Percentiles rank a stretch among this genome's conserved stretches.
Evolutionary conservation across 2,113 vertebrate genomes (phyloP).

Genomic region (Pomatorhinus ruficollis): DNA sequence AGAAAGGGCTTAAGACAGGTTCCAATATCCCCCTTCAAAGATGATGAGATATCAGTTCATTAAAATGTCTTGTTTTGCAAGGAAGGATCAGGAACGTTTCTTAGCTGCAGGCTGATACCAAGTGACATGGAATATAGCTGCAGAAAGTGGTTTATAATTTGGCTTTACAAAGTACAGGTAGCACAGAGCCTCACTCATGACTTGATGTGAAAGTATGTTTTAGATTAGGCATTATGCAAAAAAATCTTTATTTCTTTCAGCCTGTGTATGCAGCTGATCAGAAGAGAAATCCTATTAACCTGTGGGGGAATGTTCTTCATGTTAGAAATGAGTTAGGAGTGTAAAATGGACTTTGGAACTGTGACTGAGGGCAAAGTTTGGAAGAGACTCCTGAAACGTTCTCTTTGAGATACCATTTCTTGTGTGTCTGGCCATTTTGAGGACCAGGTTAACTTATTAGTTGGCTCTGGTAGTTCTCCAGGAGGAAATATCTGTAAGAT

Average conservation of each 20-base stretch:
- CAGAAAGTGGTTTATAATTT: not conserved
- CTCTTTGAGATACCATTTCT: not conserved
- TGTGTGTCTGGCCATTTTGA: not conserved
- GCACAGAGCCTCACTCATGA: not conserved
- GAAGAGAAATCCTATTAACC: not conserved
- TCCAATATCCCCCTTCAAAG: not conserved
- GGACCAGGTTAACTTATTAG: rapidly evolving
- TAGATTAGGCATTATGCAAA: not conserved
- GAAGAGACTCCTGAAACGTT: not conserved
- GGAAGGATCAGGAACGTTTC: not conserved
- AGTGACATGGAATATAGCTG: not conserved
- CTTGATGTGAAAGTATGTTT: not conserved
- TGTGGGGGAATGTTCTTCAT: not conserved
- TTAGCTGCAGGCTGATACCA: not conserved
- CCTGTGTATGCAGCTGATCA: not conserved
- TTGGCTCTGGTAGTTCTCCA: not conserved
- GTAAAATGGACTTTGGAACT: not conserved
- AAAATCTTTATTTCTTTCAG: rapidly evolving
- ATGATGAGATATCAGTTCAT: not conserved
- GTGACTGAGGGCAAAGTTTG: not conserved
- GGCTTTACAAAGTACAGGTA: not conserved
- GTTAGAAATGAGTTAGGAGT: not conserved
- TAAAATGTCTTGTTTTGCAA: not conserved
- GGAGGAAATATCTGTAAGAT: not conserved
- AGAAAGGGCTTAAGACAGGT: not conserved